Evolutionary conservation across 2,113 vertebrate species (phyloP), one percentile per base, ranked within the genome.

Genomic region (Catharus fuscescens): DNA sequence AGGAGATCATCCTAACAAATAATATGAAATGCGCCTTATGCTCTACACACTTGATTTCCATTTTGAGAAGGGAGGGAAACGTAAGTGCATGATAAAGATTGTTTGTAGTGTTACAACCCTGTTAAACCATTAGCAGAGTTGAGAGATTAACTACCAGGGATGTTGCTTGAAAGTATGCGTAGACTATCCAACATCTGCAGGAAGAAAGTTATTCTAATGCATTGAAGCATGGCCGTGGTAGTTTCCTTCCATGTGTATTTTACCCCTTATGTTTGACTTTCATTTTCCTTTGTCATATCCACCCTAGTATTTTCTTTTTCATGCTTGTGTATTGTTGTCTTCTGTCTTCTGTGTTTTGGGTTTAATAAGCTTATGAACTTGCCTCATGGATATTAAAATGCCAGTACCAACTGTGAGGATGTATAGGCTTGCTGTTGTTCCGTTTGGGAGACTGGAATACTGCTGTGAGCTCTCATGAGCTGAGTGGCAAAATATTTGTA

Each of bases 301-400:
- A 36, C 34, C 84, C 38, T 96, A 97, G 96, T 97, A 16, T 93
- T 70, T 88, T 54, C 42, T 82, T 96, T 94, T 95, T 95, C 78
- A 95, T 96, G 78, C 89, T 73, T 97, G 79, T 96, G 97, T 96
- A 93, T 96, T 95, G 69, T 88, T 89, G 95, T 91, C 16, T 83
- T 96, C 97, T 97, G 70, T 96, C 74, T 96, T 95, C 95, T 94
- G 61, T 95, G 70, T 91, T 95, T 96, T 81, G 61, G 64, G 32
- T 93, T 93, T 96, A 96, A 98, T 96, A 96, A 96, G 89, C 93
- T 96, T 96, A 95, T 88, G 72, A 85, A 91, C 80, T 96, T 97
- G 44, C 85, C 64, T 94, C 40, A 26, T 6, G 31, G 93, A 53
- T 95, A 96, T 90, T 96, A 88, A 96, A 93, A 84, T 92, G 73